These are phyloP conservation scores for Limnephilus marmoratus DNA, from an alignment of 2,888 invertebrate genomes.

Conservation along the genomic window DNA sequence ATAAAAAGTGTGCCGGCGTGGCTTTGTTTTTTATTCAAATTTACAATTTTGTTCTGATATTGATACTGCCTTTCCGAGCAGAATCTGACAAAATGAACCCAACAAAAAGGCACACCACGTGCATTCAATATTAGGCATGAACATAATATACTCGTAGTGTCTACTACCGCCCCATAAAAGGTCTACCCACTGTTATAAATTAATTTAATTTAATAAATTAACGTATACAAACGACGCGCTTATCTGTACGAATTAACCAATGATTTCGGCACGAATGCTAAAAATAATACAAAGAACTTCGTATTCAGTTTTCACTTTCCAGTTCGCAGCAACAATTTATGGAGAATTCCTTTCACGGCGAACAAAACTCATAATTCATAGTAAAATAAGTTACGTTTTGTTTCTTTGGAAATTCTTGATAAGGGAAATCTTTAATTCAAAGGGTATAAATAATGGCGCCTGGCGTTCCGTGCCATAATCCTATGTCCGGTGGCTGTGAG, in stretches of 20 bases:
- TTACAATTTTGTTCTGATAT: too few relatives aligned
- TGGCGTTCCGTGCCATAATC: constrained; percentile 44
- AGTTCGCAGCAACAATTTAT: neutral
- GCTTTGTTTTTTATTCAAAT: too few relatives aligned
- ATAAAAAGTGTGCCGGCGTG: too few relatives aligned
- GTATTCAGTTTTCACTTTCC: neutral
- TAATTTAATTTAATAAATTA: neutral
- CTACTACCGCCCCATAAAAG: neutral
- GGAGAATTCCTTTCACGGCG: neutral
- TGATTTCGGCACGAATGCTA: neutral
- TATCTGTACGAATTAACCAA: neutral
- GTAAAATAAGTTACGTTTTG: constrained; percentile 4
- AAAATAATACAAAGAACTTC: neutral
- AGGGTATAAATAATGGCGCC: constrained; percentile 49
- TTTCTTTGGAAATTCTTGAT: constrained; percentile 42
- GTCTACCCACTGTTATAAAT: neutral
- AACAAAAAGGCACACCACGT: too few relatives aligned
- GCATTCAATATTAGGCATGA: neutral
- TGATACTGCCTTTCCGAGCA: too few relatives aligned
- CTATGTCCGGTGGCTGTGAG: constrained; percentile 34
- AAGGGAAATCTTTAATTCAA: constrained; percentile 56
- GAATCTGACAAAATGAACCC: too few relatives aligned
- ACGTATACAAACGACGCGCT: neutral
- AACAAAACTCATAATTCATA: constrained; percentile 8
- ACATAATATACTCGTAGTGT: too few relatives aligned